Evolutionary conservation across 2,888 invertebrate species (phyloP), one percentile per base, ranked within the genome.

Genomic region (Eristalis tenax): DNA sequence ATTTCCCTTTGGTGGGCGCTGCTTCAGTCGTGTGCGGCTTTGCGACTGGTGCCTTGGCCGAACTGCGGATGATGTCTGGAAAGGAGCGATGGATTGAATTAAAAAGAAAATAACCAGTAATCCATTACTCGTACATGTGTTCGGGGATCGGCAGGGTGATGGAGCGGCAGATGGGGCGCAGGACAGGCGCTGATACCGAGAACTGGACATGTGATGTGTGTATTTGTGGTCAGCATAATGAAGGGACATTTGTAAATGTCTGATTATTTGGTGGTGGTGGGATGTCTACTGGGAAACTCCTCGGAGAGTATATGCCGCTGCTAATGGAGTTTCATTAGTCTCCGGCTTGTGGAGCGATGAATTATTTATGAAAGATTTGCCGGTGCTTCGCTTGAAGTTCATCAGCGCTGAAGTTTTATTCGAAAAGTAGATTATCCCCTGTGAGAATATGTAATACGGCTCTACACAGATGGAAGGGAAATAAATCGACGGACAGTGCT

Each of bases 101-200:
- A 90, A 90, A 90, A 89, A 89, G 90, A 89, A 90, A 90, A 90
- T 90, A 89, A 89, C 89, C 90, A 84, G 89, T 90, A 90, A 91
- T 90, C 90, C 89, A 90, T 90, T 89, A n/a, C n/a, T n/a, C n/a
- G n/a, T n/a, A 90, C 88, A 87, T 89, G 86, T 85, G 89, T 74
- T 70, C 22, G 13, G 65, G 70, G 50, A 66, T 70, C 38, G 71
- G 63, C 2, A 2, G 13, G 28, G n/a, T 18, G 13, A 13, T 22
- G 66, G 23, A n/a, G 32, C 1, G 64, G 57, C 4, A 74, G 68
- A 69, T 68, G 10, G 2, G 38, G 26, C 28, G 59, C 43, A 57
- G 43, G 23, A 59, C 13, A 66, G 66, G 38, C 71, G 73, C 64
- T 61, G 77, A 82, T 78, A 78, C 66, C 11, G 13, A 74, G 43